Conservation (phyloP, 2,888 invertebrate species). For the Rotaria magnacalcarata region DNA sequence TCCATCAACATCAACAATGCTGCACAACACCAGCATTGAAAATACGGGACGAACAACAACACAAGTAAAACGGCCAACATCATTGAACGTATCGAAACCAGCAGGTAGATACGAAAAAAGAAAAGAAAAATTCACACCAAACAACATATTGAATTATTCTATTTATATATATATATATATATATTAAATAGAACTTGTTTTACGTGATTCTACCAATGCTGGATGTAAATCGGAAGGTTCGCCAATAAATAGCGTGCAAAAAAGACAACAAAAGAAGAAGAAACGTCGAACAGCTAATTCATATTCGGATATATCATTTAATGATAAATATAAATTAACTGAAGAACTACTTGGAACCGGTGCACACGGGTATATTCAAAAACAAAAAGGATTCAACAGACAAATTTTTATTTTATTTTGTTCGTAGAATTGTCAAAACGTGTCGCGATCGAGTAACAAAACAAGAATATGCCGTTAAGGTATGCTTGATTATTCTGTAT, state of each 20-base stretch:
- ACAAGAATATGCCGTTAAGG: conserved; percentile 36
- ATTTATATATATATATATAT: neutral
- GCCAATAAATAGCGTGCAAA: conserved; percentile 33
- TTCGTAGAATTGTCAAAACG: conserved; percentile 4
- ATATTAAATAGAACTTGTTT: neutral
- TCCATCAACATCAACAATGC: neutral
- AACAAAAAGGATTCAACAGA: neutral
- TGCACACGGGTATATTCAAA: neutral
- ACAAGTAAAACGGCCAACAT: conserved; percentile 25
- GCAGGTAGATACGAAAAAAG: neutral
- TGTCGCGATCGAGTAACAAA: conserved; percentile 32
- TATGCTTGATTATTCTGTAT: neutral
- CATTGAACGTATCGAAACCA: neutral
- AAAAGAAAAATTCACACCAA: too few species aligned
- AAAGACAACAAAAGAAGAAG: conserved; percentile 18
- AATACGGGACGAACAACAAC: neutral
- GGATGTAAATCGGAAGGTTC: conserved; percentile 27
- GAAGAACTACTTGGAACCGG: conserved; percentile 32
- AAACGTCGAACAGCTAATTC: conserved; percentile 23
- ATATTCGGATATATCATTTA: conserved; percentile 26
- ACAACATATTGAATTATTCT: neutral
- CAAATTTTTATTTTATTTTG: neutral
- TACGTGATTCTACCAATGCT: conserved; percentile 28
- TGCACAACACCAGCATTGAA: neutral
- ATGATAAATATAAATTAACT: conserved; percentile 31